These are phyloP conservation scores for Eupithecia subfuscata DNA, from an alignment of 2,888 invertebrate genomes.

Conservation along the genomic window DNA sequence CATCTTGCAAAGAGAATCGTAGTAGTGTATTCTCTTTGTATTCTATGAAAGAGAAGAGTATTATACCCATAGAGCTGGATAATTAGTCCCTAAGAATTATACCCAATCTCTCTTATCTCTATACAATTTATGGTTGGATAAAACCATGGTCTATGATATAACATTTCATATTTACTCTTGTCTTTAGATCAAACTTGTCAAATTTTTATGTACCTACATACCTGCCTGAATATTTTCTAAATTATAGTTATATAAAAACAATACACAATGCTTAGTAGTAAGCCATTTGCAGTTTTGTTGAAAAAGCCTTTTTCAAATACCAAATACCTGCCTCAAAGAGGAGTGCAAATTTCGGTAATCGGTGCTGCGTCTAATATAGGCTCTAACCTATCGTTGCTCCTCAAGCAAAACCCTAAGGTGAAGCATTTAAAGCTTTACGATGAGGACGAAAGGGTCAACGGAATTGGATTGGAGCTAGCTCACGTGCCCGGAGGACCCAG, in stretches of 20 bases:
- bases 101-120: no score
- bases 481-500: slow-evolving; percentile 60
- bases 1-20: no score
- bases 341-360: slow-evolving; percentile 65
- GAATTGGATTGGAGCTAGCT: slow-evolving; percentile 58
- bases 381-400: slow-evolving; percentile 60
- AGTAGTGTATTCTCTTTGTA: no score
- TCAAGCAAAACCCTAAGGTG: slow-evolving; percentile 63
- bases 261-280: slow-evolving; percentile 39
- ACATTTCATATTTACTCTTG: no score
- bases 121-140: no score
- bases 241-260: neutral
- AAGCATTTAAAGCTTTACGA: slow-evolving; percentile 61
- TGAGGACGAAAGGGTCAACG: slow-evolving; percentile 57
- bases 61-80: no score
- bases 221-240: neutral
- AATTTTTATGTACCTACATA: neutral
- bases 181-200: neutral
- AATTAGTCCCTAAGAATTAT: no score
- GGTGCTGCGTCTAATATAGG: slow-evolving; percentile 66
- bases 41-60: no score
- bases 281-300: slow-evolving; percentile 19
- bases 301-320: slow-evolving; percentile 28
- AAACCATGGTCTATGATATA: no score
- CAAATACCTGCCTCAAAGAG: slow-evolving; percentile 41